Evolutionary conservation across 2,797 vertebrate genomes (phyloP).

Genomic region (Smutsia gigantea): DNA sequence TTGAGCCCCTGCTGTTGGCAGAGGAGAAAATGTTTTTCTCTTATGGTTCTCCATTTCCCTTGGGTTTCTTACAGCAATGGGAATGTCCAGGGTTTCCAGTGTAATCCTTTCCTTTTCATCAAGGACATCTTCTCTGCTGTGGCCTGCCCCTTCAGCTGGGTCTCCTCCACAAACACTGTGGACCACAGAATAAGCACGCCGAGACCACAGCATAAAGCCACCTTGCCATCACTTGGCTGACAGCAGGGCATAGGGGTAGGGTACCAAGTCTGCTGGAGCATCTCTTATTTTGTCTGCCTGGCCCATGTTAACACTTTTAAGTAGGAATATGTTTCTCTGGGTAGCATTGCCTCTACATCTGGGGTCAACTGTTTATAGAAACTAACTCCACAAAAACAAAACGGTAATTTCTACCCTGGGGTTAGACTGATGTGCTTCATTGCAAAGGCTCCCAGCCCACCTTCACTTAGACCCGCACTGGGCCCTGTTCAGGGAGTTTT

Average conservation of each 20-base stretch:
- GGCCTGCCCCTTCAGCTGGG: not conserved
- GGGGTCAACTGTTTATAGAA: not conserved
- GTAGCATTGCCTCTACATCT: not conserved
- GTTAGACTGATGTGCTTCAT: not conserved
- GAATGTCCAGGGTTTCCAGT: not conserved
- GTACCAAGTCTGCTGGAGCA: accelerated
- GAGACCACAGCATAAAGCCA: not conserved
- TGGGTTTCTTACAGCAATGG: not conserved
- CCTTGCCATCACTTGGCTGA: not conserved
- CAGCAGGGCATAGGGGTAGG: not conserved
- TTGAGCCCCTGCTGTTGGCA: not conserved
- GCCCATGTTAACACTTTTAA: not conserved
- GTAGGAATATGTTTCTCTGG: not conserved
- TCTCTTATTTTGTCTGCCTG: not conserved
- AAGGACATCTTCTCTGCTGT: not conserved
- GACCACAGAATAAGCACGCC: no score
- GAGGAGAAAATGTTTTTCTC: not conserved
- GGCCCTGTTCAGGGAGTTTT: not conserved
- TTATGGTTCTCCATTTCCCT: not conserved
- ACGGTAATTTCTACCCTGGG: not conserved
- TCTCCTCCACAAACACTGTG: not conserved
- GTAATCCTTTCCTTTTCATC: not conserved
- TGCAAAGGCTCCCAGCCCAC: not conserved
- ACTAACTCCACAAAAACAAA: not conserved
- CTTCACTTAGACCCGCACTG: not conserved